Evolutionary conservation across 2,888 invertebrate species (phyloP).

Genomic region (Machimus rusticus): DNA sequence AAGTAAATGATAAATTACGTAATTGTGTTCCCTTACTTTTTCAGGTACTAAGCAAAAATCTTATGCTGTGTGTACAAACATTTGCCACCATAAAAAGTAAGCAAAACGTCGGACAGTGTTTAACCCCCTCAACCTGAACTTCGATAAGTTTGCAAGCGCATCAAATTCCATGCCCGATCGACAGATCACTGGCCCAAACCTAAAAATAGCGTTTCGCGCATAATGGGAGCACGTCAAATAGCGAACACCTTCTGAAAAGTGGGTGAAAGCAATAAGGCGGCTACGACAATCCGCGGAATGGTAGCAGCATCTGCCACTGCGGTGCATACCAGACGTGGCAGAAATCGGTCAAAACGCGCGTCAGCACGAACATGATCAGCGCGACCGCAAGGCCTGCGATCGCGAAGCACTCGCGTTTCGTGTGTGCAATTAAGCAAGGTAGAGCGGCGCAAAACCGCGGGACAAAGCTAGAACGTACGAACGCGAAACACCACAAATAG

Average conservation of each 20-base stretch:
- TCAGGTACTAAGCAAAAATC: too few relatives aligned
- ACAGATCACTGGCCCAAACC: not conserved
- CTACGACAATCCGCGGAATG: not conserved
- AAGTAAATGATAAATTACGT: too few relatives aligned
- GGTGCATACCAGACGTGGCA: not conserved
- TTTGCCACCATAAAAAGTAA: too few relatives aligned
- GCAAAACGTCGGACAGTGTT: too few relatives aligned
- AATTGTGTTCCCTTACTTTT: too few relatives aligned
- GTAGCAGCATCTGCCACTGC: not conserved
- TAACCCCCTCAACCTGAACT: not conserved
- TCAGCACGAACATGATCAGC: not conserved
- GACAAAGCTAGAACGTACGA: not conserved
- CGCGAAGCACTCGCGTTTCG: not conserved
- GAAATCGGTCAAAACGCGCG: constrained; percentile 18
- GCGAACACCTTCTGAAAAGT: not conserved
- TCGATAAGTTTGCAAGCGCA: not conserved
- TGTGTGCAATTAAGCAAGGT: not conserved
- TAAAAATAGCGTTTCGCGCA: not conserved
- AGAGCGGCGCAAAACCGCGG: not conserved
- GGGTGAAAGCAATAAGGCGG: not conserved
- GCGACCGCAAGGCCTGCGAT: not conserved
- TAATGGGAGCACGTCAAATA: not conserved
- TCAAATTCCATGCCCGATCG: not conserved
- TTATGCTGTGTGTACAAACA: too few relatives aligned
- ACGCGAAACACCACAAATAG: not conserved